A percentile compares a stretch with the other conserved stretches of the same genome.
Evolutionary conservation across 2,888 invertebrate species (phyloP).

Genomic region (Ornithoptera priamus): DNA sequence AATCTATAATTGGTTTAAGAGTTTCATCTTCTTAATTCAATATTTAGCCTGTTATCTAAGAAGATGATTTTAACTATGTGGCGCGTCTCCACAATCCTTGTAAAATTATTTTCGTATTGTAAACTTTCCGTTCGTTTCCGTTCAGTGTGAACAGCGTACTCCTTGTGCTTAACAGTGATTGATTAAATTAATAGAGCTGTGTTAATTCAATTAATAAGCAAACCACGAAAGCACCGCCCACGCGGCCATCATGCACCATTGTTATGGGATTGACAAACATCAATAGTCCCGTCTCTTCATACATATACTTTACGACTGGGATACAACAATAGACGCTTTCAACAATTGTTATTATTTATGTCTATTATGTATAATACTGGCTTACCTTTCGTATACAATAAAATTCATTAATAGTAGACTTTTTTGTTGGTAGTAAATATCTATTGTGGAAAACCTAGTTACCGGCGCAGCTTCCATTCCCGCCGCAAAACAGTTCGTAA

Average conservation of each 20-base stretch:
- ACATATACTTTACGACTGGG: slow-evolving; percentile 8
- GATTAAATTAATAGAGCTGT: slow-evolving; percentile 35
- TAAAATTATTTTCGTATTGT: background rate
- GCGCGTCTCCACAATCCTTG: background rate
- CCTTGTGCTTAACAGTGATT: slow-evolving; percentile 27
- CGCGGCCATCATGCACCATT: slow-evolving; percentile 56
- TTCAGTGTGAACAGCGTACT: slow-evolving; percentile 18
- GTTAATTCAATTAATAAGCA: slow-evolving; percentile 71
- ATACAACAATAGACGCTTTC: slow-evolving; percentile 13
- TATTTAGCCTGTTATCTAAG: too few species aligned
- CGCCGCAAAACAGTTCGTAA: too few species aligned
- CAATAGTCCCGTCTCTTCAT: slow-evolving; percentile 4
- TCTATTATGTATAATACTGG: too few species aligned
- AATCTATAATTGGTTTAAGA: too few species aligned
- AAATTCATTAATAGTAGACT: too few species aligned
- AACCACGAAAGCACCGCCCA: slow-evolving; percentile 58
- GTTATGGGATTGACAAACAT: slow-evolving; percentile 68
- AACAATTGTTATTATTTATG: slow-evolving; percentile 10
- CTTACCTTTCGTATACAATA: too few species aligned
- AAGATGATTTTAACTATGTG: background rate
- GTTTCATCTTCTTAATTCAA: too few species aligned
- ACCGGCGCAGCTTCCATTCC: too few species aligned
- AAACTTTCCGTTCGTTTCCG: background rate
- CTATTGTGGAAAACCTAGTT: too few species aligned
- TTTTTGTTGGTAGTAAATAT: too few species aligned